phyloP scores from a whole-genome alignment of 2,888 invertebrate genomes.

The Diadegma fenestrale region DNA sequence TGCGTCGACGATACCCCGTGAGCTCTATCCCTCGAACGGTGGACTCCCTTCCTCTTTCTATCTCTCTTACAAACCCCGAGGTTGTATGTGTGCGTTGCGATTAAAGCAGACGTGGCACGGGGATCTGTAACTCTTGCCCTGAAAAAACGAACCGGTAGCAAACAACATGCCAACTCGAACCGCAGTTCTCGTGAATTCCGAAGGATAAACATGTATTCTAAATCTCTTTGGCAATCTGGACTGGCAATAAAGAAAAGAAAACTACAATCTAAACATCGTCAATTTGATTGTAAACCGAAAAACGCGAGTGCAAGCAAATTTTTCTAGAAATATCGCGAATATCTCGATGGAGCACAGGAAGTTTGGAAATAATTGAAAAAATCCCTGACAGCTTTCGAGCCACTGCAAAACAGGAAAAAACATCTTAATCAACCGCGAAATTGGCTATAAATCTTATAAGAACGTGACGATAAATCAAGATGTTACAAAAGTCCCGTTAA shows the following conservation, averaged over 20 bases:
- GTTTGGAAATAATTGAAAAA: constrained; percentile 22
- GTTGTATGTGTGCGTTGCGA: constrained; percentile 63
- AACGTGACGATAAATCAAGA: constrained; percentile 35
- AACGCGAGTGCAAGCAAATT: not conserved
- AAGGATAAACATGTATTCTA: constrained; percentile 51
- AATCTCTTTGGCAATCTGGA: constrained; percentile 56
- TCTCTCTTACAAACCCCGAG: not conserved
- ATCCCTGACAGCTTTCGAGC: not conserved
- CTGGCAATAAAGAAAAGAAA: not conserved
- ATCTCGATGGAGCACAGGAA: not conserved
- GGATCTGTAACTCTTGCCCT: constrained; percentile 47
- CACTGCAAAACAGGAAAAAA: not conserved
- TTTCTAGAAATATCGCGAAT: too few species aligned
- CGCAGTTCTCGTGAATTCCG: constrained; percentile 58
- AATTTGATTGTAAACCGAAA: not conserved
- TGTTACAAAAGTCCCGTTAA: constrained; percentile 30
- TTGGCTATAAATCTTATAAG: constrained; percentile 32
- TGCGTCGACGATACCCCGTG: constrained; percentile 70
- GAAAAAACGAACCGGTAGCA: constrained; percentile 56
- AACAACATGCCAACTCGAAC: constrained; percentile 60
- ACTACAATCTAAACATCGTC: not conserved
- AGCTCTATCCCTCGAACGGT: constrained; percentile 61
- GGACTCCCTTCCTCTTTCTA: constrained; percentile 29
- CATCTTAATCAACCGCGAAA: constrained; percentile 32
- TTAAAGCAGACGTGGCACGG: constrained; percentile 76